Conservation (phyloP, 37 sponge, comb jelly and placozoan genomes). For the Hexactinellida sp. region DNA sequence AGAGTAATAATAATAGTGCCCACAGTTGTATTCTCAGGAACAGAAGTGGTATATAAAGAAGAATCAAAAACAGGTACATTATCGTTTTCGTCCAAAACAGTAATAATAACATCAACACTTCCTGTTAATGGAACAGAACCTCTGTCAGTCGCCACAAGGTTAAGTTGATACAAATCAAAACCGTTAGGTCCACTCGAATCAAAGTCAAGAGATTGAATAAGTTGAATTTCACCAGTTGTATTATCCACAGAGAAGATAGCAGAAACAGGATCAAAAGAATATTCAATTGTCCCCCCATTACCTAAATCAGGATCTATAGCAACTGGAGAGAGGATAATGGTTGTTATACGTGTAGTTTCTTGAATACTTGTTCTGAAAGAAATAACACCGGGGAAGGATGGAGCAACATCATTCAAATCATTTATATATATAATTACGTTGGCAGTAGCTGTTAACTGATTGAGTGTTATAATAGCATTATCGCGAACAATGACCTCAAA, state of each 20-base stretch:
- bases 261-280: background rate
- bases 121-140: background rate
- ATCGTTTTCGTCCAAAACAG: conserved; percentile 23
- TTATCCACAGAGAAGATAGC: background rate
- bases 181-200: background rate
- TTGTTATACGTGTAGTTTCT: background rate
- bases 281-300: background rate
- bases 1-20: background rate
- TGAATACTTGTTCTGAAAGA: background rate
- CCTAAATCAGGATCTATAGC: background rate
- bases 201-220: background rate
- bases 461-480: background rate
- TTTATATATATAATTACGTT: background rate
- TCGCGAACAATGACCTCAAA: background rate
- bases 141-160: background rate
- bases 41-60: background rate
- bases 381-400: background rate
- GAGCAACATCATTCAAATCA: conserved; percentile 10
- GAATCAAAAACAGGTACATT: conserved; percentile 20
- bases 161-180: background rate
- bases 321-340: background rate
- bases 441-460: background rate
- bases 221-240: background rate
- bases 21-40: background rate
- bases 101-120: conserved; percentile 14